Evolutionary conservation across 2,113 vertebrate genomes (phyloP).

Genomic region (Anolis sagrei): DNA sequence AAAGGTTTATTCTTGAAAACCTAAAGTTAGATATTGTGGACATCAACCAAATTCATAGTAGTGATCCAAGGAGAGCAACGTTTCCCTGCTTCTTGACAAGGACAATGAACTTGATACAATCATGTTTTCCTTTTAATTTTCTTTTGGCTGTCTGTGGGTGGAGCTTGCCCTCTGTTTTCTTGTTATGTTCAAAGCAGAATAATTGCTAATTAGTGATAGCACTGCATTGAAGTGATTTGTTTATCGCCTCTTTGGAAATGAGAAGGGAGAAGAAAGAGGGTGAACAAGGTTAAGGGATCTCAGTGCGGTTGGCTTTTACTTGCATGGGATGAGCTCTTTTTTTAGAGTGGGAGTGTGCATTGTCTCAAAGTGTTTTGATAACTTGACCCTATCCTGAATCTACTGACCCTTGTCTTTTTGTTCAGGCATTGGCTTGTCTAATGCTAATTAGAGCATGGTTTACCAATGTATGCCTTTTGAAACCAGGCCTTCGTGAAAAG

Average conservation of each 20-base stretch:
- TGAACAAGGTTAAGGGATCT: slow-evolving; percentile 25
- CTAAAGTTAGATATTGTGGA: too few relatives aligned
- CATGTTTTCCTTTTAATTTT: slow-evolving; percentile 21
- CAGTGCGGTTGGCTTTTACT: slow-evolving; percentile 45
- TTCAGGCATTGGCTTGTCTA: slow-evolving; percentile 76
- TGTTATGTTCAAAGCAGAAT: slow-evolving; percentile 69
- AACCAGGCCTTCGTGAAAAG: slow-evolving; percentile 64
- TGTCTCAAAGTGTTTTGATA: slow-evolving; percentile 67
- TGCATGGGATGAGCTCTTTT: slow-evolving; percentile 52
- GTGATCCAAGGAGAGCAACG: background rate
- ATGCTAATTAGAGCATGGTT: slow-evolving; percentile 83
- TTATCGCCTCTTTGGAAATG: slow-evolving; percentile 45
- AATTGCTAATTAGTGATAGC: slow-evolving; percentile 68
- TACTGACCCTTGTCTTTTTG: slow-evolving; percentile 75
- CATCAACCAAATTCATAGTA: background rate
- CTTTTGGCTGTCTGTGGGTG: slow-evolving; percentile 45
- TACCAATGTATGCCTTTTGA: slow-evolving; percentile 68
- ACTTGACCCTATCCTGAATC: slow-evolving; percentile 75
- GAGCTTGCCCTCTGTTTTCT: slow-evolving; percentile 68
- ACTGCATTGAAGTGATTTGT: slow-evolving; percentile 58
- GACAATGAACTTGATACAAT: background rate
- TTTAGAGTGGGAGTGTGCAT: slow-evolving; percentile 67
- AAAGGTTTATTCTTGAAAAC: too few relatives aligned
- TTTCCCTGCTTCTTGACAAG: background rate
- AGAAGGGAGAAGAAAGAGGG: slow-evolving; percentile 26